Evolutionary conservation across 1,140 invertebrate genomes (phyloP), one percentile per base, ranked within the genome.

Genomic region (Neodiprion virginianus): DNA sequence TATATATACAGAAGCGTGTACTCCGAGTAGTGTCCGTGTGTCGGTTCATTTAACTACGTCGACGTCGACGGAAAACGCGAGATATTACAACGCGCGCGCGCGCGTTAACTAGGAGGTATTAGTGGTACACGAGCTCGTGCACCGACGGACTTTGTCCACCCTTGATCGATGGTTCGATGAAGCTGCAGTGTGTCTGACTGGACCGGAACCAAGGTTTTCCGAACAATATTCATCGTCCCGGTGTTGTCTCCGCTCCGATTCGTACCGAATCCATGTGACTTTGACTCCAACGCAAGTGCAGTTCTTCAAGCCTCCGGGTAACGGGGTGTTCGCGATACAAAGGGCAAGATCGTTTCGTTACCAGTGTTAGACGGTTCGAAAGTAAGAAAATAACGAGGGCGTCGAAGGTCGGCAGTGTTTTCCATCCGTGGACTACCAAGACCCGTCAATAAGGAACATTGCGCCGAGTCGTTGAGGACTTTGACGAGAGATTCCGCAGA

Each of bases 141-240:
- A 61, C 28, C 28, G 53, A 61, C 53, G 53, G 53, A 61, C 53
- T 61, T 61, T 61, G 53, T 17, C 53, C 53, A 61, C n/a, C 53
- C n/a, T 61, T 17, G 53, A 61, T 61, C 53, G 53, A 61, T 61
- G 53, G 53, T 61, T 61, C 53, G 53, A 61, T 61, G 53, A 61
- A 17, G 53, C 53, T 61, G 53, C 53, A 40, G 28, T 40, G 28
- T 40, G 28, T 40, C 28, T 40, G 28, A 40, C 28, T 40, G 28
- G 28, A 40, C 28, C 28, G 28, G 28, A 40, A 40, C 28, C 28
- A 40, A 40, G 28, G 2, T 40, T 40, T 40, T 40, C 28, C 1
- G 5, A 40, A 2, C 28, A 40, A 40, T 40, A 40, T 40, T 40
- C 28, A 3, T 40, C 28, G 28, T 3, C 28, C 28, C 28, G 28